Percentiles rank a stretch among this genome's conserved stretches.
Evolutionary conservation across 1,140 invertebrate genomes (phyloP).

Genomic region (honey bee (Apis mellifera)): DNA sequence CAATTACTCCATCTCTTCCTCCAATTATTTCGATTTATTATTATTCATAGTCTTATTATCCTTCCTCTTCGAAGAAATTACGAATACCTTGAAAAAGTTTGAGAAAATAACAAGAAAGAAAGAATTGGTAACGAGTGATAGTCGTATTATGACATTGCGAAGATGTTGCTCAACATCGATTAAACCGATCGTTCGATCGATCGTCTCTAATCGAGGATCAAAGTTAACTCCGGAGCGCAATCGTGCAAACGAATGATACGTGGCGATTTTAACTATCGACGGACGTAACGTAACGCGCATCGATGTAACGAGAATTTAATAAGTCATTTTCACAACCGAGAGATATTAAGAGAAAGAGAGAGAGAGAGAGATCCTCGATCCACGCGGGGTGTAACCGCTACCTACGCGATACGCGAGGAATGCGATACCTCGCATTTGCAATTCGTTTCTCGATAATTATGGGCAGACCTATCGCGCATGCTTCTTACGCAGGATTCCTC

Average conservation of each 20-base stretch:
- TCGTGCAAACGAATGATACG: background rate
- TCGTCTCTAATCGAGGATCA: background rate
- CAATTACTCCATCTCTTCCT: constrained; percentile 33
- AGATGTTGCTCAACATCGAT: too few species aligned
- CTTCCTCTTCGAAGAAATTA: too few species aligned
- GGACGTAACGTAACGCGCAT: constrained; percentile 4
- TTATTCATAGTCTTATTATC: too few species aligned
- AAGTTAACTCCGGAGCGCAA: too few species aligned
- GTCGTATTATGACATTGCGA: too few species aligned
- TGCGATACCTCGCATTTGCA: constrained; percentile 39
- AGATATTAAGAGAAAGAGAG: background rate
- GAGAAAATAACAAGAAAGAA: too few species aligned
- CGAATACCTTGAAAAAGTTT: too few species aligned
- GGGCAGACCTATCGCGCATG: constrained; percentile 2
- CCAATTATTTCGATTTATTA: background rate
- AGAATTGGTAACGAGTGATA: too few species aligned
- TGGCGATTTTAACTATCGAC: constrained; percentile 35
- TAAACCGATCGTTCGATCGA: background rate
- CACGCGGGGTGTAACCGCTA: constrained; percentile 42
- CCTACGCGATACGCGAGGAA: constrained; percentile 50
- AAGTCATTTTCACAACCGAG: constrained; percentile 35
- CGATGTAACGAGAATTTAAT: constrained; percentile 15
- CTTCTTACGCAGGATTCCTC: constrained; percentile 36
- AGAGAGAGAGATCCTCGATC: background rate
- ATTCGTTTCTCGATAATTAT: constrained; percentile 35